Percentiles rank a stretch among this genome's conserved stretches.
Conservation (phyloP, 2,888 invertebrate genomes). For the Vesta saturnalis region DNA sequence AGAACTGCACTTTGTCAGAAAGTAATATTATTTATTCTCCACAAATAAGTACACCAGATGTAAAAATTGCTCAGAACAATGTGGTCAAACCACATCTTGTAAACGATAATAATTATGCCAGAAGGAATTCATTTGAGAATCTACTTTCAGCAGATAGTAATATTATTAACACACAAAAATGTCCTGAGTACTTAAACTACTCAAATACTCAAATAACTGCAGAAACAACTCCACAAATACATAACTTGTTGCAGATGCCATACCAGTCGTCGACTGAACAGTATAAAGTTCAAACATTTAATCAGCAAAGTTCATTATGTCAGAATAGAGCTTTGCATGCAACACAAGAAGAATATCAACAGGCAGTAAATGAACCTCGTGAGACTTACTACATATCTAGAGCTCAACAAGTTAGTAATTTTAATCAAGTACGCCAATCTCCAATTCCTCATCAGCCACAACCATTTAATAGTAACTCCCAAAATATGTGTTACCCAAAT, state of each 20-base stretch:
- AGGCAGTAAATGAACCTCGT: conserved; percentile 16
- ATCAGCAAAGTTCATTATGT: conserved; percentile 12
- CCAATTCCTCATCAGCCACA: conserved; percentile 39
- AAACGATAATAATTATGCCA: conserved; percentile 43
- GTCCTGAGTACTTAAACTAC: background rate
- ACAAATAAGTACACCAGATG: no score
- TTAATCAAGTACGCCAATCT: conserved; percentile 41
- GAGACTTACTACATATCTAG: conserved; percentile 10
- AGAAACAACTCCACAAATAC: background rate
- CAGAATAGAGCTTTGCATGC: background rate
- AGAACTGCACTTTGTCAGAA: no score
- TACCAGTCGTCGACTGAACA: background rate
- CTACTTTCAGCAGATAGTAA: conserved; percentile 28
- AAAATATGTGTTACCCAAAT: background rate
- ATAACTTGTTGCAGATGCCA: background rate
- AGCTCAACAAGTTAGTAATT: background rate
- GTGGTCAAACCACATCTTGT: no score
- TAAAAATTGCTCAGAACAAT: no score
- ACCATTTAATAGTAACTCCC: background rate
- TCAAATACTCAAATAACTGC: background rate
- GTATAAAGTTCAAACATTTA: conserved; percentile 4
- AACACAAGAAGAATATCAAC: conserved; percentile 11
- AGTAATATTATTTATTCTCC: no score
- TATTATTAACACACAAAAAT: background rate
- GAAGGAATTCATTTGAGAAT: conserved; percentile 53